A percentile compares a stretch with the other conserved stretches of the same genome.
Conservation (phyloP, 2,888 invertebrate genomes). For the Papilio protenor region DNA sequence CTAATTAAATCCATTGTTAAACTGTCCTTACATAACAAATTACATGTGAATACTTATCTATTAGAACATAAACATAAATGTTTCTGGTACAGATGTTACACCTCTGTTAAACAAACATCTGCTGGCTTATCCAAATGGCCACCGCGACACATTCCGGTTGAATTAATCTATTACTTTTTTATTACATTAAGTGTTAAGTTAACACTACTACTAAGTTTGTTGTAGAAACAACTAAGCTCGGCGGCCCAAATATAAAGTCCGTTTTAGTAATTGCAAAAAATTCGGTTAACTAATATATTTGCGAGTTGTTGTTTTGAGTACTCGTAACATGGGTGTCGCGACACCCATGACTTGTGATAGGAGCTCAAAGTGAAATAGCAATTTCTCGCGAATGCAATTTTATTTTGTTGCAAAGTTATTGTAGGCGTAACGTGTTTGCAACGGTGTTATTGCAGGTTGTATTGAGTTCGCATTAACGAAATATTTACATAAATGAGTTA, state of each 20-base stretch:
- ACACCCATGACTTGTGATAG: not conserved
- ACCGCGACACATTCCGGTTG: conserved; percentile 14
- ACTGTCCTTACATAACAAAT: not conserved
- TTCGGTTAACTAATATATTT: no score
- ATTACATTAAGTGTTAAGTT: not conserved
- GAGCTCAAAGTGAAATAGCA: not conserved
- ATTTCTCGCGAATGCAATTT: not conserved
- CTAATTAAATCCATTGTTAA: conserved; percentile 6
- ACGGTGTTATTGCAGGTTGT: not conserved
- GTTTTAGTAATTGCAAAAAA: not conserved
- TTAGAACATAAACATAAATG: conserved; percentile 21
- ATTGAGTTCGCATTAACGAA: not conserved
- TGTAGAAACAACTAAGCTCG: not conserved
- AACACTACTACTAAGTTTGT: no score
- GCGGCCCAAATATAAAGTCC: not conserved
- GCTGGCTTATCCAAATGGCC: not conserved
- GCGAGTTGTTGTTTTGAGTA: not conserved
- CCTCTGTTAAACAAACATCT: conserved; percentile 1
- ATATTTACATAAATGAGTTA: not conserved
- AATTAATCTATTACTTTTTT: conserved; percentile 22
- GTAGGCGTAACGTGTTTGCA: not conserved
- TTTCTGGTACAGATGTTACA: not conserved
- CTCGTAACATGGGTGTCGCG: not conserved
- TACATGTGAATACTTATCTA: not conserved
- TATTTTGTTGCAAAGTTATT: not conserved